Conservation (phyloP, 2,888 invertebrate species). For the Eupithecia insigniata region DNA sequence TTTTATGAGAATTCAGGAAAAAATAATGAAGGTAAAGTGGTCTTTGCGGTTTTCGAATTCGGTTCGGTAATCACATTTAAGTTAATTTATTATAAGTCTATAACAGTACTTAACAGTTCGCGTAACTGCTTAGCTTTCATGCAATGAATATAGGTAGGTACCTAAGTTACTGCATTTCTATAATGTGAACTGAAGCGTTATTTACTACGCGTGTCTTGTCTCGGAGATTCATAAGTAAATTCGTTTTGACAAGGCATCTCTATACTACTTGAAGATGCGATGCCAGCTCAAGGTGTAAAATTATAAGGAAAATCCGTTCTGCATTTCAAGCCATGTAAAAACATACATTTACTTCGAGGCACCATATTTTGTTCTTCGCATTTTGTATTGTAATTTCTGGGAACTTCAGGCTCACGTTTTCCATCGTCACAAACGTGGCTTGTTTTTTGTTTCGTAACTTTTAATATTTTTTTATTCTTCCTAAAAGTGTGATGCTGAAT, state of each 20-base stretch:
- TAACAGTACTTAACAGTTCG: too few relatives aligned
- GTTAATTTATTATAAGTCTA: neutral
- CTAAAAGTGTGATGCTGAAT: neutral
- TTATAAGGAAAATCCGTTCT: slow-evolving; percentile 9
- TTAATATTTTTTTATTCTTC: too few relatives aligned
- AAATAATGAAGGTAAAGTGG: neutral
- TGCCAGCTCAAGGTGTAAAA: too few relatives aligned
- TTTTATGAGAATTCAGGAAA: neutral
- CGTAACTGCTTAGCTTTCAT: too few relatives aligned
- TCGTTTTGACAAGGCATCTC: too few relatives aligned
- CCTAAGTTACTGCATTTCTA: too few relatives aligned
- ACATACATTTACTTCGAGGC: neutral
- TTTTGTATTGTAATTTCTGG: neutral
- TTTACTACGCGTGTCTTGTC: neutral
- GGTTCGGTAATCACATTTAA: neutral
- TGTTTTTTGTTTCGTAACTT: too few relatives aligned
- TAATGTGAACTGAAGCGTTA: neutral
- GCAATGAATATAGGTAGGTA: too few relatives aligned
- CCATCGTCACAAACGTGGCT: neutral
- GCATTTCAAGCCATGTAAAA: neutral
- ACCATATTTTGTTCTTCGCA: neutral
- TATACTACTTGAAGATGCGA: too few relatives aligned
- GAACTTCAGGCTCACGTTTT: neutral
- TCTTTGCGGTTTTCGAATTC: neutral
- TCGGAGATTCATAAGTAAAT: neutral